These are phyloP conservation scores for Xenops minutus DNA, from an alignment of 2,797 vertebrate genomes.

Conservation along the genomic window DNA sequence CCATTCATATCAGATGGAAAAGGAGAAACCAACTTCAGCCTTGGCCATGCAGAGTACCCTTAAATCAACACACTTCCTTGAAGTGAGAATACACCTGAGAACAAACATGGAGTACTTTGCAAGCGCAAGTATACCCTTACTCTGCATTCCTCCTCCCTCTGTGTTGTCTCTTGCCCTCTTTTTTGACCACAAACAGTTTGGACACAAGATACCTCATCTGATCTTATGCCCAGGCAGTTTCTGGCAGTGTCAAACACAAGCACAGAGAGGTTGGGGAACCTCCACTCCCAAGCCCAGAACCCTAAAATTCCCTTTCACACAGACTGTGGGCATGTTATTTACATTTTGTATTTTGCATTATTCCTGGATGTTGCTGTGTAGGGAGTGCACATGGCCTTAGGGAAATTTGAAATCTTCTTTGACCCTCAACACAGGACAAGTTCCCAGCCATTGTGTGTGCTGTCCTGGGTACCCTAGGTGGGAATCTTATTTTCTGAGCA, in stretches of 20 bases:
- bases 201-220: not conserved
- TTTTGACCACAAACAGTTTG: not conserved
- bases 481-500: not conserved
- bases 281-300: not conserved
- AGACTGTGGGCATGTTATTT: not conserved
- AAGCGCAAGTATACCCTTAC: not conserved
- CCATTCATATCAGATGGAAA: not conserved
- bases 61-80: not conserved
- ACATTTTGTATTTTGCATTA: not conserved
- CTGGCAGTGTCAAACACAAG: not conserved
- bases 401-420: not conserved
- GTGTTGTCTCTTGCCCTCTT: not conserved
- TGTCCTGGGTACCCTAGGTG: not conserved
- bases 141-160: not conserved
- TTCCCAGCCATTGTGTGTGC: not conserved
- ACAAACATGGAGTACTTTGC: not conserved
- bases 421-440: fast-evolving
- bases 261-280: not conserved
- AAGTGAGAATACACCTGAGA: not conserved
- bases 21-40: not conserved
- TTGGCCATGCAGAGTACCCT: not conserved
- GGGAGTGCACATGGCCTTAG: fast-evolving
- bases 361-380: not conserved
- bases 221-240: not conserved
- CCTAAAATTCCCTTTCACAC: fast-evolving